Conservation (phyloP, 2,797 vertebrate species). For the Gambelia wislizenii region DNA sequence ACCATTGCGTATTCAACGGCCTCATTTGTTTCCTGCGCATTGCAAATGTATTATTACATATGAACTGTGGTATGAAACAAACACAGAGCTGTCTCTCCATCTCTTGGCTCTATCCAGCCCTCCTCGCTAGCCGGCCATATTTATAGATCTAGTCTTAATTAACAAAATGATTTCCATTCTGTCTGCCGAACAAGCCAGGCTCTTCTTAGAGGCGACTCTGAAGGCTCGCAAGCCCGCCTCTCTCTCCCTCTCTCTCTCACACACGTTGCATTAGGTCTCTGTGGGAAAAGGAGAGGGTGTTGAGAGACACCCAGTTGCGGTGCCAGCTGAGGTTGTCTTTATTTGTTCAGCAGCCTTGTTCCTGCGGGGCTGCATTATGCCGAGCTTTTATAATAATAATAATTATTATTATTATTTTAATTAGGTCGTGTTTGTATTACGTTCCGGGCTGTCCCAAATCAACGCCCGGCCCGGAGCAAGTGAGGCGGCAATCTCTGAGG, state of each 20-base stretch:
- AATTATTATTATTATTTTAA: background rate
- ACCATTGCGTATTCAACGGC: background rate
- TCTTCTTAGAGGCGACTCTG: constrained; percentile 66
- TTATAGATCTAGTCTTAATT: constrained; percentile 75
- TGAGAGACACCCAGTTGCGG: constrained; percentile 76
- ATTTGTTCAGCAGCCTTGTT: constrained; percentile 79
- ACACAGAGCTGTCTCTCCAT: background rate
- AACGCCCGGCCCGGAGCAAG: background rate
- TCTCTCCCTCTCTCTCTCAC: background rate
- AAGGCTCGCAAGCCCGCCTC: constrained; percentile 46
- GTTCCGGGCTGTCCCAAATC: no score
- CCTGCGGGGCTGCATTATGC: constrained; percentile 84
- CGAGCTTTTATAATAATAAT: constrained; percentile 13
- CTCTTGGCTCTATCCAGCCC: no score
- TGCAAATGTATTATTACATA: constrained; percentile 14
- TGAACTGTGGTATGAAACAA: background rate
- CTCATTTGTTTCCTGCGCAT: background rate
- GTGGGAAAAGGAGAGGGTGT: constrained; percentile 48
- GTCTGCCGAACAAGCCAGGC: constrained; percentile 67
- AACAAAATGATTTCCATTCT: constrained; percentile 78
- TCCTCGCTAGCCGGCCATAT: constrained; percentile 33
- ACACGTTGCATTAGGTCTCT: background rate
- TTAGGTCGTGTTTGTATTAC: background rate
- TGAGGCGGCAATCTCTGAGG: background rate
- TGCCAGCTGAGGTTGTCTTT: constrained; percentile 82